Conservation (phyloP, 2,888 invertebrate species). For the Beris morrisii region DNA sequence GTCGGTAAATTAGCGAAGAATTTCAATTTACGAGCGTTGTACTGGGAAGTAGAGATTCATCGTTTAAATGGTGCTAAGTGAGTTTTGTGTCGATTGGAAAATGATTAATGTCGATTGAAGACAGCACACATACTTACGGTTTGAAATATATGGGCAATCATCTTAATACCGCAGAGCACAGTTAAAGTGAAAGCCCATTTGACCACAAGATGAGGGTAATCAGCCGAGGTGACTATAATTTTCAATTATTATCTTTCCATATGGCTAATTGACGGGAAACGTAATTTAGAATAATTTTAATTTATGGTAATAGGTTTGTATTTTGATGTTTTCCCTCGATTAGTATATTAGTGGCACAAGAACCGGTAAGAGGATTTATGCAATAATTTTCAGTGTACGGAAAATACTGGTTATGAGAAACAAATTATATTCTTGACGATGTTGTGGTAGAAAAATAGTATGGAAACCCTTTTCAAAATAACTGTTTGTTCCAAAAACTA, state of each 20-base stretch:
- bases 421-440: too few relatives aligned
- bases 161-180: neutral
- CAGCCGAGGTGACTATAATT: conserved; percentile 15
- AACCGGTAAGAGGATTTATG: too few relatives aligned
- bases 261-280: conserved; percentile 16
- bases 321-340: too few relatives aligned
- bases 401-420: too few relatives aligned
- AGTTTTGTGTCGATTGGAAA: conserved; percentile 25
- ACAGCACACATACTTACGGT: neutral
- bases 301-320: neutral
- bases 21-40: conserved; percentile 5
- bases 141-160: conserved; percentile 22
- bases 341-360: too few relatives aligned
- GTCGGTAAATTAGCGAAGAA: conserved; percentile 8
- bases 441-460: too few relatives aligned
- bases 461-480: too few relatives aligned
- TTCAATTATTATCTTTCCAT: conserved; percentile 16
- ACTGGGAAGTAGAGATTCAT: conserved; percentile 27
- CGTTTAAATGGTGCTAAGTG: conserved; percentile 32
- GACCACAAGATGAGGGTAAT: conserved; percentile 32
- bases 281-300: conserved; percentile 25
- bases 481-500: too few relatives aligned
- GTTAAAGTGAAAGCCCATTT: conserved; percentile 18
- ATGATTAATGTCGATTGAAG: conserved; percentile 22
- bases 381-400: too few relatives aligned